phyloP scores from a whole-genome alignment of 2,113 vertebrate species.

The Delphinus delphis region DNA sequence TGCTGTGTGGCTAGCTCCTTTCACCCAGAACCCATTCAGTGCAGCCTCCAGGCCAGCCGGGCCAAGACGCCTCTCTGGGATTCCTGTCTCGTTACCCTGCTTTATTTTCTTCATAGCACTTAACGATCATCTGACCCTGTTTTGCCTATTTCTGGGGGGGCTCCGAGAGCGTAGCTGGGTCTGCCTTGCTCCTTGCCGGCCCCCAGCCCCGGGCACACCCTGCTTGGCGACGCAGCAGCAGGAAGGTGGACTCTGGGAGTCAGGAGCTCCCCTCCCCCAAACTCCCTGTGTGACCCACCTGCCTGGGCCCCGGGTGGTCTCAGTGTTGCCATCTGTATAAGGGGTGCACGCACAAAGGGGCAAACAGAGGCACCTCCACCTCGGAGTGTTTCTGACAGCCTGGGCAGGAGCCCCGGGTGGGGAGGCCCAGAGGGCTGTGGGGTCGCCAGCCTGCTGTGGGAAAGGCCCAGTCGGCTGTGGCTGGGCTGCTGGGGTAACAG shows the following conservation, averaged over 20 bases:
- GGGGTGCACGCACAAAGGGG: background rate
- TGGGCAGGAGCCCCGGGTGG: background rate
- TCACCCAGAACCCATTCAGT: background rate
- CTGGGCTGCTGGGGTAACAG: background rate
- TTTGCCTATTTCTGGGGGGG: too few species aligned
- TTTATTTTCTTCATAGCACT: background rate
- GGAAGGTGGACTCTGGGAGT: background rate
- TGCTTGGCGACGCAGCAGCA: background rate
- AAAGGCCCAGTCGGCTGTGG: background rate
- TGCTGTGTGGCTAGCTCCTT: background rate
- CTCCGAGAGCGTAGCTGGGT: background rate
- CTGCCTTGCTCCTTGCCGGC: background rate
- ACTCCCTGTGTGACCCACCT: background rate
- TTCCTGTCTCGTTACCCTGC: background rate
- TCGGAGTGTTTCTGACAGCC: background rate
- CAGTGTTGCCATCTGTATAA: background rate
- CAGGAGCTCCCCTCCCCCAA: background rate
- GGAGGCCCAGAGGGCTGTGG: background rate
- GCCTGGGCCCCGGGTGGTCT: background rate
- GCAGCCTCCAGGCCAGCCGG: background rate
- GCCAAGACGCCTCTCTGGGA: background rate
- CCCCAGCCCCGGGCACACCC: too few species aligned
- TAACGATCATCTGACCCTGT: background rate
- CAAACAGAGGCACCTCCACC: too few species aligned
- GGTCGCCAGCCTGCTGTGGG: background rate